These are phyloP conservation scores for Notamacropus eugenii DNA, from an alignment of 2,797 vertebrate species.

Conservation along the genomic window DNA sequence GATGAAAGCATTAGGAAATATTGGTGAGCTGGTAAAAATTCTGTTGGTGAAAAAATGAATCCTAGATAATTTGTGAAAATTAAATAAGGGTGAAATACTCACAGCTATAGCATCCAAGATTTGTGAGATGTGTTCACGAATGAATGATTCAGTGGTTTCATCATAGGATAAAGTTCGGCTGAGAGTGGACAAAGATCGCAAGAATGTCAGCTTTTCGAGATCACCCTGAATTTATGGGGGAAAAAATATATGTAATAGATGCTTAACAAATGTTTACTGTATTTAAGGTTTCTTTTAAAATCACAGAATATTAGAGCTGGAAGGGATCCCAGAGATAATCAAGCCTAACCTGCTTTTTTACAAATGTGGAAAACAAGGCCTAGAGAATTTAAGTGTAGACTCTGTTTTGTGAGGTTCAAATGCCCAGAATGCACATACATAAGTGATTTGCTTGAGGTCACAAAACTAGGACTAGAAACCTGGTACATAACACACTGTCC, in stretches of 20 bases:
- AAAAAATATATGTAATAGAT: neutral
- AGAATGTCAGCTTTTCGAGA: constrained; percentile 73
- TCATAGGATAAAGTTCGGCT: constrained; percentile 68
- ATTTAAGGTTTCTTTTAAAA: neutral
- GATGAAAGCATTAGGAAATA: neutral
- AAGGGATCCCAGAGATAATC: neutral
- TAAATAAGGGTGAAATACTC: constrained; percentile 55
- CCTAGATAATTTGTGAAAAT: neutral
- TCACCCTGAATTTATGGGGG: constrained; percentile 64
- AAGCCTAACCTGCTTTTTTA: neutral
- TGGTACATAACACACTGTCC: neutral
- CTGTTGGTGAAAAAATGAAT: neutral
- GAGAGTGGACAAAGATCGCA: constrained; percentile 76
- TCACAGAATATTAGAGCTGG: neutral
- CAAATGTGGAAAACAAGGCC: neutral
- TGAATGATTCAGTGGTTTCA: constrained; percentile 67
- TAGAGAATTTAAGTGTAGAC: neutral
- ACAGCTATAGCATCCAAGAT: constrained; percentile 68
- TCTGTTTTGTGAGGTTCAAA: neutral
- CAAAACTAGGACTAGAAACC: neutral
- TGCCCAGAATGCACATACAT: neutral
- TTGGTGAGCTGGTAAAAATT: neutral
- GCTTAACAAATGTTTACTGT: neutral
- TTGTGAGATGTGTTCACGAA: constrained; percentile 66
- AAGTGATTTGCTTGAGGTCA: neutral